Evolutionary conservation across 1,140 invertebrate genomes (phyloP).

Genomic region (Mercenaria mercenaria): DNA sequence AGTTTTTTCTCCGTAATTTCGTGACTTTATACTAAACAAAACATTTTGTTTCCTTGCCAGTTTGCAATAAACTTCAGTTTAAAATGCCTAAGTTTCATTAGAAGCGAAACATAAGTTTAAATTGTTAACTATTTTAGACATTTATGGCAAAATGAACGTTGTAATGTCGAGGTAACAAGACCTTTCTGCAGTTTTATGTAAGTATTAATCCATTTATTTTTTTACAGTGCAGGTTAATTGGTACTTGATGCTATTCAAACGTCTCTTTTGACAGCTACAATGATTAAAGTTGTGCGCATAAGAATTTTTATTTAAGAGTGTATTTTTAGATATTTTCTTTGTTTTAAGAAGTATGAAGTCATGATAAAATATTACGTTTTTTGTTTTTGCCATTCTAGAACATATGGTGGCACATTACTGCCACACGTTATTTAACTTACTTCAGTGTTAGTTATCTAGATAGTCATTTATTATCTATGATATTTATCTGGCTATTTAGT

Average conservation of each 20-base stretch:
- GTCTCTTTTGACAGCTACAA: constrained; percentile 4
- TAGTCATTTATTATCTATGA: too few relatives aligned
- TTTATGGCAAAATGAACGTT: constrained; percentile 25
- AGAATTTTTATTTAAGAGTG: not conserved
- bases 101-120: constrained; percentile 22
- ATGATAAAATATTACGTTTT: constrained; percentile 6
- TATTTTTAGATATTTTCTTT: not conserved
- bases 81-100: constrained; percentile 9
- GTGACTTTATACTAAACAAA: constrained; percentile 34
- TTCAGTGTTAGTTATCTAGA: too few relatives aligned
- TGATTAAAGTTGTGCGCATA: not conserved
- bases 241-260: constrained; percentile 16
- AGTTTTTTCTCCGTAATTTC: constrained; percentile 16
- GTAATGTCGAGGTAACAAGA: constrained; percentile 26
- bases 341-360: not conserved
- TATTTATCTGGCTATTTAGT: too few relatives aligned
- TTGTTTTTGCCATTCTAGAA: not conserved
- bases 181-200: constrained; percentile 3
- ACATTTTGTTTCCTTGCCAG: constrained; percentile 14
- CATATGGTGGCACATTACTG: too few relatives aligned
- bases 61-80: constrained; percentile 31
- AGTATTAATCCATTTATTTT: constrained; percentile 31
- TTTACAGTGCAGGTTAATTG: constrained; percentile 17
- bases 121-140: constrained; percentile 35
- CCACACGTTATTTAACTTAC: too few relatives aligned